Conservation (phyloP, 1,140 invertebrate genomes). For the Cepaea nemoralis region DNA sequence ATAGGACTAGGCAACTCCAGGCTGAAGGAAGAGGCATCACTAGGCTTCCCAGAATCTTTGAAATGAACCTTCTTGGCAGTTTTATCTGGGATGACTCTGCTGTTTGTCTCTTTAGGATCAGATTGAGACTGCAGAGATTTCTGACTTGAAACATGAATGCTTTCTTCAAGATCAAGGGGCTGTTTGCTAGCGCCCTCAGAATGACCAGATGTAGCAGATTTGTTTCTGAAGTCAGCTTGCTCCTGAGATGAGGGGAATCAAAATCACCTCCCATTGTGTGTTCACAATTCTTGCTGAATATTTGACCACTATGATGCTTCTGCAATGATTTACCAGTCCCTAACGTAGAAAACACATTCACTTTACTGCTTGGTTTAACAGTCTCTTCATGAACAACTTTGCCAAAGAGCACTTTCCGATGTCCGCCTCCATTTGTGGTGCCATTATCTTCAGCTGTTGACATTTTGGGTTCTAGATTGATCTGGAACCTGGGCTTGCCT, state of each 20-base stretch:
- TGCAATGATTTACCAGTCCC: neutral
- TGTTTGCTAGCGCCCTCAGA: too few relatives aligned
- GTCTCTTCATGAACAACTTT: neutral
- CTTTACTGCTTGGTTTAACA: neutral
- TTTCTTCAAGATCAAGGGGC: neutral
- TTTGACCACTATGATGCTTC: neutral
- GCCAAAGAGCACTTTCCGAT: neutral
- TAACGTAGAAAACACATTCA: neutral
- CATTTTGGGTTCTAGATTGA: slow-evolving; percentile 6
- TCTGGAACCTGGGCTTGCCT: slow-evolving; percentile 6
- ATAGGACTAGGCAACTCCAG: slow-evolving; percentile 65
- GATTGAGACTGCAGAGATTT: neutral
- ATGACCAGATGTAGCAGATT: neutral
- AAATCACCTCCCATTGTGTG: neutral
- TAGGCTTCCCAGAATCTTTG: slow-evolving; percentile 46
- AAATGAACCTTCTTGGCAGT: slow-evolving; percentile 56
- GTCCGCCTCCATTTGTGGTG: neutral
- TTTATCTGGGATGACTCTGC: neutral
- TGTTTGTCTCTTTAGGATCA: slow-evolving; percentile 12
- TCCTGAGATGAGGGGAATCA: neutral
- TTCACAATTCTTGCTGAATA: neutral
- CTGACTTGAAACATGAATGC: neutral
- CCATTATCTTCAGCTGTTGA: neutral
- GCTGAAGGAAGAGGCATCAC: slow-evolving; percentile 59
- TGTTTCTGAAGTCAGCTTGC: neutral